Conservation (phyloP, 2,113 vertebrate species). For the Myiopsitta monachus region DNA sequence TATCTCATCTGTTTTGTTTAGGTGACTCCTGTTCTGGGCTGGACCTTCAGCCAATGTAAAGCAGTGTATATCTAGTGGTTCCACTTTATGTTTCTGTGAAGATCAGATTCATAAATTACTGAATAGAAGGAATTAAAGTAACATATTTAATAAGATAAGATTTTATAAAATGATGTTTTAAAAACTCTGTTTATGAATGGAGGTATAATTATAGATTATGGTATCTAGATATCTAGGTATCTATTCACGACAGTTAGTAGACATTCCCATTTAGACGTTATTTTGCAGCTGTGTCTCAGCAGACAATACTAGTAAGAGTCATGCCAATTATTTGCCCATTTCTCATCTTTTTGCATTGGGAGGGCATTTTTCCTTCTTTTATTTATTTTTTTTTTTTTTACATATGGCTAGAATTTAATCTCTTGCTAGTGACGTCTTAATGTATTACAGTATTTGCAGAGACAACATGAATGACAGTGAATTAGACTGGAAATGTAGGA, state of each 20-base stretch:
- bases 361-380: neutral
- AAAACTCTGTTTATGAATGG: neutral
- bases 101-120: neutral
- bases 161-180: neutral
- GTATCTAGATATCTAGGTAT: neutral
- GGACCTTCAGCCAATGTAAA: neutral
- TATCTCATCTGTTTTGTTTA: neutral
- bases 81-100: neutral
- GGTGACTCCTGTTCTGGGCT: neutral
- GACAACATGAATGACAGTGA: neutral
- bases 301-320: neutral
- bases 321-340: neutral
- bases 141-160: neutral
- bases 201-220: neutral
- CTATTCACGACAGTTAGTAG: neutral
- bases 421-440: neutral
- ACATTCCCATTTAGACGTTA: neutral
- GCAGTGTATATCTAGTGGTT: neutral
- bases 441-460: neutral
- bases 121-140: neutral
- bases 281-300: neutral
- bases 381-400: neutral
- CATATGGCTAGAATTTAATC: neutral
- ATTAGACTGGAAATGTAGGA: neutral
- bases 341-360: neutral